These are phyloP conservation scores for Agonopterix heracliana DNA, from an alignment of 2,888 invertebrate species.

Conservation along the genomic window DNA sequence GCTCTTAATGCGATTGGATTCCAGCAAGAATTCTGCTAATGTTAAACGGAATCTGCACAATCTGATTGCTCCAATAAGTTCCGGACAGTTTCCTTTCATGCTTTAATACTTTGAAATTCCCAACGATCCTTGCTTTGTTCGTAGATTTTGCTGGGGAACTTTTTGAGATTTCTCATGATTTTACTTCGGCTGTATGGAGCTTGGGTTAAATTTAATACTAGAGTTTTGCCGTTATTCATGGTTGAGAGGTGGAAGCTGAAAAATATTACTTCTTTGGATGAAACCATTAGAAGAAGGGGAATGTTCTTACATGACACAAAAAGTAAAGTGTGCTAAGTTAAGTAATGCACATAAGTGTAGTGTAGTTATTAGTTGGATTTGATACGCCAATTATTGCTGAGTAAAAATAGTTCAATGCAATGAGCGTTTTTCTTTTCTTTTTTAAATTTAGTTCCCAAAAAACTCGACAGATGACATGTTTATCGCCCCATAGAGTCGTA, in stretches of 20 bases:
- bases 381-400: no score
- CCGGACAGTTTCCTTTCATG: constrained; percentile 61
- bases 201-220: constrained; percentile 9
- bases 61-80: constrained; percentile 72
- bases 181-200: constrained; percentile 10
- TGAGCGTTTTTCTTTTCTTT: no score
- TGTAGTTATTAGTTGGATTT: no score
- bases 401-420: no score
- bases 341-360: no score
- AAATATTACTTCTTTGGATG: not conserved
- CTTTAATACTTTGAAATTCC: constrained; percentile 62
- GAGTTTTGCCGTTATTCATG: constrained; percentile 3
- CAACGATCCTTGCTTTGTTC: constrained; percentile 33
- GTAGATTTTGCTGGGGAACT: constrained; percentile 36
- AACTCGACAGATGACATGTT: no score
- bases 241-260: not conserved
- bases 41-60: constrained; percentile 66
- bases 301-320: constrained; percentile 7
- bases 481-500: no score
- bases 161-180: constrained; percentile 25
- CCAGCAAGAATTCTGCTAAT: constrained; percentile 64
- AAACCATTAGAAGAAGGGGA: constrained; percentile 1
- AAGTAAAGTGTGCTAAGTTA: constrained; percentile 6
- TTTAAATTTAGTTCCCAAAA: no score
- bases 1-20: constrained; percentile 67